Evolutionary conservation across 2,888 invertebrate genomes (phyloP), one percentile per base, ranked within the genome.

Genomic region (Allolobophora icterica): DNA sequence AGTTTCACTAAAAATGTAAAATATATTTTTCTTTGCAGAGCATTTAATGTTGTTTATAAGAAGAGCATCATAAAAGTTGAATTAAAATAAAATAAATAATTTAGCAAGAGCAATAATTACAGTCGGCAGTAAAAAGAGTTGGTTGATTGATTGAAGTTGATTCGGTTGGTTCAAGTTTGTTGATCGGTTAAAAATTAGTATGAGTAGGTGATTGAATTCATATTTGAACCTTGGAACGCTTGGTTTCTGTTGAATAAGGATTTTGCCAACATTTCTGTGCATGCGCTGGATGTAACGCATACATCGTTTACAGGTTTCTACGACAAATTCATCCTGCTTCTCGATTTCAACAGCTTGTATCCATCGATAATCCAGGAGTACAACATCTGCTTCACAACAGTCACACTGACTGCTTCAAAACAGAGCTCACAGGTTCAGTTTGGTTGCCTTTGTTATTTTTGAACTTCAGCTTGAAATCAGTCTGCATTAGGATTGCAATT

Each of bases 281-380:
- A 71, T 71, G n/a, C n/a, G n/a, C 71, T 71, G 71, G 24, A 71
- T 24, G 52, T n/a, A n/a, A 71, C n/a, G 1, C 71, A 1, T 71
- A 11, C 71, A 71, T n/a, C n/a, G n/a, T 71, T n/a, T 93, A 30
- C 93, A 96, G 96, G 96, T 83, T 98, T 99, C 94, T 99, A 99
- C 95, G 99, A 99, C 95, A 98, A 97, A 95, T 97, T 97, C 89
- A 97, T 99, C 92, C 96, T 99, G 34, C 96, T 99, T 30, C 98
- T 99, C 98, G 99, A 99, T 95, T 99, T 99, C 95, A 99, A 99
- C 96, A 99, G 99, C 0, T 96, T 99, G 91, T 99, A 99, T 95
- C 99, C 99, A 0, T 99, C 99, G 94, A 99, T 99, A 93, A 99
- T 99, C 94, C 99, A 99, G 95, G 99, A 99, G 95, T 99, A 98